phyloP scores from a whole-genome alignment of 2,113 vertebrate species.

The Cricetomys ansorgei region DNA sequence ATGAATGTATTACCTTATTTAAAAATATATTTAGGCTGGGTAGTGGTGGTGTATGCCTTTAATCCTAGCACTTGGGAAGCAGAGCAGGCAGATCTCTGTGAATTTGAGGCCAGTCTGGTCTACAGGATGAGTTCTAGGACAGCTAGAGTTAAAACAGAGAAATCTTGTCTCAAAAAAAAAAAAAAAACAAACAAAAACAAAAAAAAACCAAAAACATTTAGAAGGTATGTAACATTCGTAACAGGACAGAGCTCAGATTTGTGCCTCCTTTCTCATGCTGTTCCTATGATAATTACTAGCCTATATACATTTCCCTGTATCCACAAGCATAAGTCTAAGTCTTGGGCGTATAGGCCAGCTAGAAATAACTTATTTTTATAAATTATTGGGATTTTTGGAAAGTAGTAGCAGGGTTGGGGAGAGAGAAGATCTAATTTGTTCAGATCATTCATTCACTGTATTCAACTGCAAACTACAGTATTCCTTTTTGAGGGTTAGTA shows the following conservation, averaged over 20 bases:
- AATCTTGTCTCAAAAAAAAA: too few species aligned
- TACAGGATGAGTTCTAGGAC: too few species aligned
- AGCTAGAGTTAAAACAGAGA: too few species aligned
- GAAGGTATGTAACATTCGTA: background rate
- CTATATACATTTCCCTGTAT: conserved; percentile 27
- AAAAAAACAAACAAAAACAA: too few species aligned
- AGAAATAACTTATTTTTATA: conserved; percentile 6
- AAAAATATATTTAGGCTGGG: conserved; percentile 37
- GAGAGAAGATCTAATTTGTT: background rate
- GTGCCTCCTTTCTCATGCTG: background rate
- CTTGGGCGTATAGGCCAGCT: background rate
- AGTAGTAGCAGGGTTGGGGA: conserved; percentile 24
- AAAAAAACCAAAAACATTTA: too few species aligned
- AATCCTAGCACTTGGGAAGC: too few species aligned
- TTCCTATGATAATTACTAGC: conserved; percentile 9
- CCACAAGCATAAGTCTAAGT: conserved; percentile 27
- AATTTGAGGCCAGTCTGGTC: too few species aligned
- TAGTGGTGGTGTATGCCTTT: too few species aligned
- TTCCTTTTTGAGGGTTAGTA: background rate
- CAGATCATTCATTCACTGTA: background rate
- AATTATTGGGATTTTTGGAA: conserved; percentile 42
- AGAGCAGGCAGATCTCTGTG: too few species aligned
- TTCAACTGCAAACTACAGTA: background rate
- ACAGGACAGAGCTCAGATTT: conserved; percentile 22
- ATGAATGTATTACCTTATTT: background rate